Conservation (phyloP, 92 coral and sea anemone genomes). For the Zoanthus solanderi region DNA sequence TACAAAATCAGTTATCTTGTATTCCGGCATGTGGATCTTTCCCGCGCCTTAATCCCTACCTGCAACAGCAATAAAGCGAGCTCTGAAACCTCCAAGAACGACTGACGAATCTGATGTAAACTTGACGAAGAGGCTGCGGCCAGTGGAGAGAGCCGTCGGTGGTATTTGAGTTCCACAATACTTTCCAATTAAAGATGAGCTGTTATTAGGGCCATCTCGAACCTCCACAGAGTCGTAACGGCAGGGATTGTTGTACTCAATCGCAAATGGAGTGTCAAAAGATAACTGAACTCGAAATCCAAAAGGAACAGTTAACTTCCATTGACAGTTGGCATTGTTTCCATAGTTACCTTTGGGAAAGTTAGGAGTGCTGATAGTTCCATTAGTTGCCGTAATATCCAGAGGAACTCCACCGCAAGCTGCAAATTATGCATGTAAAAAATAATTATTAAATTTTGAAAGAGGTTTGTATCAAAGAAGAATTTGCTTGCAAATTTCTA, state of each 20-base stretch:
- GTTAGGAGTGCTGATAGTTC: conserved; percentile 1
- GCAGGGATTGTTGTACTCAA: not conserved
- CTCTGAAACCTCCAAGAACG: too few species aligned
- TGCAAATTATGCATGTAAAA: not conserved
- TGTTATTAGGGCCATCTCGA: not conserved
- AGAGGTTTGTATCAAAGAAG: not conserved
- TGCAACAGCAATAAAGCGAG: too few species aligned
- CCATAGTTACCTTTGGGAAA: conserved; percentile 4
- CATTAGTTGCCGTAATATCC: not conserved
- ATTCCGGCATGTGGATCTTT: too few species aligned
- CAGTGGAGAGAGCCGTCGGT: too few species aligned
- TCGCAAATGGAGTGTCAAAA: not conserved
- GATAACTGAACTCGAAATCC: not conserved
- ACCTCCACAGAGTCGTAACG: not conserved
- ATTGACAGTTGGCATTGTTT: not conserved
- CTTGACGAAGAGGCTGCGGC: too few species aligned
- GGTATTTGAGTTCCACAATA: too few species aligned
- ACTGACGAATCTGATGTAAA: too few species aligned
- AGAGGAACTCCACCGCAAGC: not conserved
- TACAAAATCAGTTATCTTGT: too few species aligned
- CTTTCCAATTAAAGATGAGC: too few species aligned
- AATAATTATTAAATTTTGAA: too few species aligned
- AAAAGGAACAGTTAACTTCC: conserved; percentile 12
- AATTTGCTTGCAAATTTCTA: too few species aligned
- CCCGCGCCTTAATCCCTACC: too few species aligned